Percentiles rank a stretch among this genome's conserved stretches.
phyloP scores from a whole-genome alignment of 2,113 vertebrate genomes.

The Lophius piscatorius region DNA sequence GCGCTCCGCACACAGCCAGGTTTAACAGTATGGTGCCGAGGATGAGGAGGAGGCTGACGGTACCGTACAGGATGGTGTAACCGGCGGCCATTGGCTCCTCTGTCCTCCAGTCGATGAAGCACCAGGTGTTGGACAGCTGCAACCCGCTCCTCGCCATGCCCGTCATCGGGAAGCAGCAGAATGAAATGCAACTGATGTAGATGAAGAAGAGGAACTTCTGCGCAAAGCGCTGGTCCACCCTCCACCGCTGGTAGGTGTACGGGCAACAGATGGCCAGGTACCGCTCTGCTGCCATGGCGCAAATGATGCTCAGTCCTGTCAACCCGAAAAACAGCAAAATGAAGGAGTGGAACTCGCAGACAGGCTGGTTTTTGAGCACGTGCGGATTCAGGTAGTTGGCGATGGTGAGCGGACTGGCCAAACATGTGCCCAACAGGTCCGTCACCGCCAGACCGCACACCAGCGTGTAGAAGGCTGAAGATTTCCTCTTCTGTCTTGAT shows the following conservation, averaged over 20 bases:
- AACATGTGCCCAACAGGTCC: constrained; percentile 91
- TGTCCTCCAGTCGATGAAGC: constrained; percentile 92
- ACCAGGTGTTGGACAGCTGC: constrained; percentile 90
- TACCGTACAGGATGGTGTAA: constrained; percentile 91
- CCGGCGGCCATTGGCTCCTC: constrained; percentile 71
- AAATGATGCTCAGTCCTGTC: constrained; percentile 94
- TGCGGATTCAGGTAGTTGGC: constrained; percentile 86
- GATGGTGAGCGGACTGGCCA: constrained; percentile 95
- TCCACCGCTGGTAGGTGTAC: constrained; percentile 86
- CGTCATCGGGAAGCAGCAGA: constrained; percentile 94
- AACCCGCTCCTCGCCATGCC: constrained; percentile 83
- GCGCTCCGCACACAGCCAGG: constrained; percentile 89
- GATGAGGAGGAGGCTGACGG: constrained; percentile 91
- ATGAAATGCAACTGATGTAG: constrained; percentile 87
- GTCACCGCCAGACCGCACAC: constrained; percentile 94
- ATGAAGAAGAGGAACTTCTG: constrained; percentile 87
- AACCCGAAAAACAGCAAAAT: constrained; percentile 92
- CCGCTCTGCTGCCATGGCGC: constrained; percentile 95
- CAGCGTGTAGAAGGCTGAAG: constrained; percentile 93
- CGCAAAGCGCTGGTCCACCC: constrained; percentile 88
- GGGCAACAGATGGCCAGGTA: constrained; percentile 97
- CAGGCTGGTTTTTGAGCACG: constrained; percentile 67
- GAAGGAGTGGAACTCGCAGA: constrained; percentile 73
- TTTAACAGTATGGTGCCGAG: constrained; percentile 91
- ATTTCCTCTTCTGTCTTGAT: constrained; percentile 89